phyloP scores from a whole-genome alignment of 2,888 invertebrate genomes.

The Ochropleura plecta region DNA sequence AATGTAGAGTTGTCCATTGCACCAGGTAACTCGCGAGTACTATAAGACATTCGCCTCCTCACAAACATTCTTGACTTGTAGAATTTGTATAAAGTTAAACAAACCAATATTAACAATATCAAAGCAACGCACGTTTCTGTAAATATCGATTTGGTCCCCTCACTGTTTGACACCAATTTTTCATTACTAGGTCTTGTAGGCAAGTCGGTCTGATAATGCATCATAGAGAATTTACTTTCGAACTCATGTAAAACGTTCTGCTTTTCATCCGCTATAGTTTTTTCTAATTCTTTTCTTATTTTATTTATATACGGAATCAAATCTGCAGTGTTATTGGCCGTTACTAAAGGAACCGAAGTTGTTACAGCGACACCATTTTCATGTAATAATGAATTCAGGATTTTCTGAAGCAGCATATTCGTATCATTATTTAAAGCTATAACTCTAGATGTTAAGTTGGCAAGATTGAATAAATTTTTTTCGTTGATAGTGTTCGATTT shows the following conservation, averaged over 20 bases:
- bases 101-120: conserved; percentile 72
- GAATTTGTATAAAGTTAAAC: conserved; percentile 69
- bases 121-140: conserved; percentile 71
- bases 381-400: conserved; percentile 45
- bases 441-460: conserved; percentile 48
- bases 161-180: conserved; percentile 55
- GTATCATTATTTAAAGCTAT: conserved; percentile 48
- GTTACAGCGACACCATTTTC: conserved; percentile 9
- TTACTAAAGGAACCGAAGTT: conserved; percentile 22
- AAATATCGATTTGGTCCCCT: conserved; percentile 59
- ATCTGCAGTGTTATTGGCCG: conserved; percentile 63
- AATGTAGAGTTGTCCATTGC: conserved; percentile 73
- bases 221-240: conserved; percentile 60
- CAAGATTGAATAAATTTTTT: conserved; percentile 55
- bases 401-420: conserved; percentile 48
- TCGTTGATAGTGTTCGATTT: conserved; percentile 51
- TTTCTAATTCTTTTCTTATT: conserved; percentile 67
- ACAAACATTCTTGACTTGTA: conserved; percentile 71
- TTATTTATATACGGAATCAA: conserved; percentile 66
- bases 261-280: conserved; percentile 66
- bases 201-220: conserved; percentile 42
- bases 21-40: conserved; percentile 71
- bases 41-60: conserved; percentile 67
- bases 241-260: conserved; percentile 67
- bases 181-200: conserved; percentile 56